Conservation (phyloP, 2,113 vertebrate species). For the Lampris megalopsis region DNA sequence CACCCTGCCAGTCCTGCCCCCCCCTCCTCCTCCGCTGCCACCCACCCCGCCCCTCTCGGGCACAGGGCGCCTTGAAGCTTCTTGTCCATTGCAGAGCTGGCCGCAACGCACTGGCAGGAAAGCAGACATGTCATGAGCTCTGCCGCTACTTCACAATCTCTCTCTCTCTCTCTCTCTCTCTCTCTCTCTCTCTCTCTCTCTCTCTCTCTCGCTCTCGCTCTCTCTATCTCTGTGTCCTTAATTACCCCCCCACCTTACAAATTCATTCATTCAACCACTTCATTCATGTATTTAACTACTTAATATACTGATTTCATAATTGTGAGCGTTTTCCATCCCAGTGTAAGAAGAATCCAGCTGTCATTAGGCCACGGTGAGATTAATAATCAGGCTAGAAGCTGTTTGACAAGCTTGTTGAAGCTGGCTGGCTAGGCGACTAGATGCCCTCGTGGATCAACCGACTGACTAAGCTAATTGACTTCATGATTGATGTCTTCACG, state of each 20-base stretch:
- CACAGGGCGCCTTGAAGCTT: slow-evolving; percentile 80
- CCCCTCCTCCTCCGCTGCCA: slow-evolving; percentile 82
- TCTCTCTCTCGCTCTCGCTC: too few relatives aligned
- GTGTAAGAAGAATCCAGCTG: too few relatives aligned
- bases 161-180: not conserved
- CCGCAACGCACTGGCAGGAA: slow-evolving; percentile 52
- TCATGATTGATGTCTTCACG: not conserved
- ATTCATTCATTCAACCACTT: not conserved
- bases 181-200: not conserved
- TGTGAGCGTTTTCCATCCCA: too few relatives aligned
- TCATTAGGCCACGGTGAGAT: too few relatives aligned
- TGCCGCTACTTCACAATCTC: slow-evolving; percentile 49
- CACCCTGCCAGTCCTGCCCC: slow-evolving; percentile 89
- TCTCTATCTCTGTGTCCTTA: slow-evolving; percentile 40
- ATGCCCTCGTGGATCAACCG: not conserved
- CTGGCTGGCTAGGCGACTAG: not conserved
- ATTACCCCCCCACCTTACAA: not conserved
- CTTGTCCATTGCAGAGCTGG: slow-evolving; percentile 46
- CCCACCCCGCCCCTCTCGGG: slow-evolving; percentile 83
- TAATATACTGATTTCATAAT: too few relatives aligned
- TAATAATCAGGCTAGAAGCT: slow-evolving; percentile 19
- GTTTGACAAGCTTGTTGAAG: slow-evolving; percentile 8
- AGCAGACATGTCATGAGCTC: slow-evolving; percentile 45
- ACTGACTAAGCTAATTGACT: not conserved
- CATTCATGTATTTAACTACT: too few relatives aligned